Percentiles rank a stretch among this genome's conserved stretches.
Evolutionary conservation across 1,140 invertebrate genomes (phyloP).

Genomic region (Drosophila ercepeae): DNA sequence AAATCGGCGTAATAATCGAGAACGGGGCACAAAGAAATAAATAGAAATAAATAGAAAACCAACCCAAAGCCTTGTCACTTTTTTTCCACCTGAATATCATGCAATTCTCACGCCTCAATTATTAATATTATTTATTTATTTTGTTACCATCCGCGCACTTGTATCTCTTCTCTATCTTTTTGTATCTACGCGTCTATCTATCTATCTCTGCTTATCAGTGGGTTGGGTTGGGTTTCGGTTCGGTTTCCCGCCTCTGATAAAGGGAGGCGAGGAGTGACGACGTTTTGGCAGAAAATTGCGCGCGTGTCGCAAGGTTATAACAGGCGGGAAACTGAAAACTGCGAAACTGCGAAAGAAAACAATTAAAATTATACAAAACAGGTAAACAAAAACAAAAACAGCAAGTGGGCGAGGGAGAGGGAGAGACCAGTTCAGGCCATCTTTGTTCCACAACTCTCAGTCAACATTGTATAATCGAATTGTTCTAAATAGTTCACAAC

Average conservation of each 20-base stretch:
- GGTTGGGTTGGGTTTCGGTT: background rate
- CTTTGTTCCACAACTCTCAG: conserved; percentile 7
- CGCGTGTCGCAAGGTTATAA: conserved; percentile 25
- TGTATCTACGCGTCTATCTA: too few relatives aligned
- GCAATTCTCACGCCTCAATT: background rate
- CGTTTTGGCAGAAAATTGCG: too few relatives aligned
- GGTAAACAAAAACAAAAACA: conserved; percentile 25
- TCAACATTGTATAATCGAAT: conserved; percentile 45
- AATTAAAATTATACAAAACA: conserved; percentile 23
- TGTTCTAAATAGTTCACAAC: conserved; percentile 36
- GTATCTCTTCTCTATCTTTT: too few relatives aligned
- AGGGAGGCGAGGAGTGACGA: too few relatives aligned
- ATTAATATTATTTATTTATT: background rate
- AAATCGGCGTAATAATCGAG: background rate
- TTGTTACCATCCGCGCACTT: background rate
- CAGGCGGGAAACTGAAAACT: conserved; percentile 18
- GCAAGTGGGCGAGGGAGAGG: background rate
- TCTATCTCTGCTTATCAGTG: background rate
- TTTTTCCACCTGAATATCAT: background rate
- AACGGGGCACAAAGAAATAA: background rate
- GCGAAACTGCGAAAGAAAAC: too few relatives aligned
- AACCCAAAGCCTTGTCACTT: background rate
- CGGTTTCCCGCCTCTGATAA: too few relatives aligned
- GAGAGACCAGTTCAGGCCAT: conserved; percentile 12
- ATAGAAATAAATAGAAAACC: background rate